phyloP scores from a whole-genome alignment of 2,888 invertebrate species.

The Ptychoptera contaminata region DNA sequence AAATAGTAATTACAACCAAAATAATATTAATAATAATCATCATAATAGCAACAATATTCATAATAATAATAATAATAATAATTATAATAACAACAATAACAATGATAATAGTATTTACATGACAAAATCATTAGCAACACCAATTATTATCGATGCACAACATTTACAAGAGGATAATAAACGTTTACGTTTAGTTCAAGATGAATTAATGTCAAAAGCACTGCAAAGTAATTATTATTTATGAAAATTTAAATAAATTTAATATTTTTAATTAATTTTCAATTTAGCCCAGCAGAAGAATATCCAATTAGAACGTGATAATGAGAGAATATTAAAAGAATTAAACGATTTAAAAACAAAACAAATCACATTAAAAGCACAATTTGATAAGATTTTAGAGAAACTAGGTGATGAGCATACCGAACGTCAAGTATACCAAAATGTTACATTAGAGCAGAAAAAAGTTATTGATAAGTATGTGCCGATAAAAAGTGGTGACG shows the following conservation, averaged over 20 bases:
- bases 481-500: too few relatives aligned
- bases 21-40: conserved; percentile 2
- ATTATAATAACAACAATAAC: not conserved
- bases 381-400: conserved; percentile 5
- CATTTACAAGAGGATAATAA: conserved; percentile 2
- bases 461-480: conserved; percentile 4
- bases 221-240: not conserved
- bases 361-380: conserved; percentile 1
- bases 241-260: not conserved
- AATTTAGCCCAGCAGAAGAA: conserved; percentile 7
- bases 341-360: conserved; percentile 3
- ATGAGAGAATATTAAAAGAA: conserved; percentile 5
- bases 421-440: conserved; percentile 3
- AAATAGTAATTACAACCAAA: not conserved
- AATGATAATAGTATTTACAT: conserved; percentile 1
- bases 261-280: not conserved
- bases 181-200: conserved; percentile 4
- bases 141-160: not conserved
- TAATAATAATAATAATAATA: too few relatives aligned
- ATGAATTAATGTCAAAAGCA: conserved; percentile 4
- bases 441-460: conserved; percentile 5
- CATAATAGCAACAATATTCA: not conserved
- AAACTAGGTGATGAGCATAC: conserved; percentile 5
- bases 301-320: conserved; percentile 7
- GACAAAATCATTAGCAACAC: not conserved